Evolutionary conservation across 2,888 invertebrate genomes (phyloP), one percentile per base, ranked within the genome.

Genomic region (Tridacna crocea): DNA sequence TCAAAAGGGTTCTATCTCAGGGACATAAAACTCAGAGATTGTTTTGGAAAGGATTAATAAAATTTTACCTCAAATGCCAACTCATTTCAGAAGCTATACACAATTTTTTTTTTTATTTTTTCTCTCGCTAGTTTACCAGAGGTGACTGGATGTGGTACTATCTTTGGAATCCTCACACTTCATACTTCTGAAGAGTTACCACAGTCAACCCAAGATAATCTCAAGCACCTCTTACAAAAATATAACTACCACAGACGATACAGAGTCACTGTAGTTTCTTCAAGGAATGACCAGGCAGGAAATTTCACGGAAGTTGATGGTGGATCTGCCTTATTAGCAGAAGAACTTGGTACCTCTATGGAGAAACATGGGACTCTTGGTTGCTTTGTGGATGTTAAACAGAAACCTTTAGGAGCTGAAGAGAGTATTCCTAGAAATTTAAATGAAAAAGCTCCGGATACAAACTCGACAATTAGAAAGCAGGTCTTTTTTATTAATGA

Each of bases 61-160:
- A n/a, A n/a, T n/a, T n/a, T n/a, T n/a, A n/a, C n/a, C n/a, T n/a
- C n/a, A n/a, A n/a, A n/a, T n/a, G n/a, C n/a, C n/a, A n/a, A n/a
- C n/a, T n/a, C n/a, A n/a, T n/a, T n/a, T n/a, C n/a, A n/a, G n/a
- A n/a, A n/a, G n/a, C n/a, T n/a, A n/a, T n/a, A n/a, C 36, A 36
- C 2, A 4, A 8, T 36, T 36, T 36, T 36, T 36, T 36, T 4
- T 36, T 36, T 2, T 36, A 4, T 4, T 36, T 36, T 36, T 36
- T 36, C 36, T 36, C 36, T 36, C 36, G 2, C 36, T 36, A 70
- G 70, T 12, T 6, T 70, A 1, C 12, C 10, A 17, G 70, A 70
- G 26, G 70, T 70, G 19, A 51, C 70, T 15, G 70, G 70, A 12
- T 70, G 70, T 70, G 70, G 70, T 13, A 70, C 51, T 22, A 70